A percentile compares a stretch with the other conserved stretches of the same genome.
Evolutionary conservation across 2,888 invertebrate genomes (phyloP).

Genomic region (Stratiomys singularior): DNA sequence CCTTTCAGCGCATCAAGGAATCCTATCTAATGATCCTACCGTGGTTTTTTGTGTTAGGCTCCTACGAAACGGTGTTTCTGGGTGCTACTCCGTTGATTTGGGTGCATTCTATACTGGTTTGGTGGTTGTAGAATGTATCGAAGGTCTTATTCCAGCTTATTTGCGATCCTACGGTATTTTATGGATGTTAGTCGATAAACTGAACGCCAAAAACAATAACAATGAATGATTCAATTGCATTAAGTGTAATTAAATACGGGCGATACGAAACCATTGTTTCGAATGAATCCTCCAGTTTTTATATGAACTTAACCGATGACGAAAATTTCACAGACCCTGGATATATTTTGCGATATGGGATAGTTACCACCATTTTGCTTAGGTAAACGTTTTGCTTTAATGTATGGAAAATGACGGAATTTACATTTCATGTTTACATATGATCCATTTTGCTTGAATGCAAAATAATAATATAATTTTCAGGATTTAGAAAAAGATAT

Average conservation of each 20-base stretch:
- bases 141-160: background rate
- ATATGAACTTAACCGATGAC: constrained; percentile 6
- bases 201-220: background rate
- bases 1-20: background rate
- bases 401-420: no score
- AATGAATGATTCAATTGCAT: background rate
- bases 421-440: no score
- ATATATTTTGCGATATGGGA: constrained; percentile 45
- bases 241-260: background rate
- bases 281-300: constrained; percentile 17
- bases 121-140: background rate
- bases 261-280: background rate
- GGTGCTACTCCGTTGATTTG: background rate
- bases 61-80: background rate
- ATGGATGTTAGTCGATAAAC: background rate
- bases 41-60: background rate
- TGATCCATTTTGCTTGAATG: no score
- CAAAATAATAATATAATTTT: no score
- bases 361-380: constrained; percentile 33
- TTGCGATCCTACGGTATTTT: background rate
- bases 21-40: background rate
- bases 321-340: constrained; percentile 40
- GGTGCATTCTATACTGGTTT: background rate
- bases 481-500: no score
- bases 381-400: constrained; percentile 5